These are phyloP conservation scores for Philopedon plagiatum DNA, from an alignment of 2,888 invertebrate species.

Conservation along the genomic window DNA sequence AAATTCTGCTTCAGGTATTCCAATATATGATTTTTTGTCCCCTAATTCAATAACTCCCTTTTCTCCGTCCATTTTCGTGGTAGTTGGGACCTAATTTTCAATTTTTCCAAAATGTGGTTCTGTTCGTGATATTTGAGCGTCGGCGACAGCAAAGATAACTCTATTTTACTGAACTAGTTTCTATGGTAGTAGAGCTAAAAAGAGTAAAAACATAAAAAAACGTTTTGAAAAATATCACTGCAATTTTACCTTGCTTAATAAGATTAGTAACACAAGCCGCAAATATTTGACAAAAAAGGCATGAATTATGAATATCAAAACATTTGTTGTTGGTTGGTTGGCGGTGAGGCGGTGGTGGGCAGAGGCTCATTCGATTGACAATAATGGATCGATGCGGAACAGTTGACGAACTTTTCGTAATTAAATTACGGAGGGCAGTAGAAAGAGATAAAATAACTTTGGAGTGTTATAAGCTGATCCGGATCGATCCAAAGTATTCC, in stretches of 20 bases:
- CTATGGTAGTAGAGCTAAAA: no score
- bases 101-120: constrained; percentile 10
- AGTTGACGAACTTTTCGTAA: no score
- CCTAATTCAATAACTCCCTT: constrained; percentile 58
- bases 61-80: constrained; percentile 49
- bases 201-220: no score
- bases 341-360: neutral
- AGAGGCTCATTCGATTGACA: no score
- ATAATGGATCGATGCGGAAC: no score
- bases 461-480: no score
- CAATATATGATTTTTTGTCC: constrained; percentile 78
- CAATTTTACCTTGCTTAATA: neutral
- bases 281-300: constrained; percentile 18
- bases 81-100: neutral
- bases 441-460: no score
- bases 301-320: constrained; percentile 23
- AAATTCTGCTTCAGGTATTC: constrained; percentile 91
- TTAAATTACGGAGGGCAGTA: no score
- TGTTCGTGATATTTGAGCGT: neutral
- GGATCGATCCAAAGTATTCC: no score
- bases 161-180: no score
- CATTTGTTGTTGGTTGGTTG: neutral
- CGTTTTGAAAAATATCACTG: neutral
- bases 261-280: neutral
- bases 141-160: no score